Base-by-base conservation (phyloP, 2,797 vertebrate genomes). In the Choloepus didactylus region DNA sequence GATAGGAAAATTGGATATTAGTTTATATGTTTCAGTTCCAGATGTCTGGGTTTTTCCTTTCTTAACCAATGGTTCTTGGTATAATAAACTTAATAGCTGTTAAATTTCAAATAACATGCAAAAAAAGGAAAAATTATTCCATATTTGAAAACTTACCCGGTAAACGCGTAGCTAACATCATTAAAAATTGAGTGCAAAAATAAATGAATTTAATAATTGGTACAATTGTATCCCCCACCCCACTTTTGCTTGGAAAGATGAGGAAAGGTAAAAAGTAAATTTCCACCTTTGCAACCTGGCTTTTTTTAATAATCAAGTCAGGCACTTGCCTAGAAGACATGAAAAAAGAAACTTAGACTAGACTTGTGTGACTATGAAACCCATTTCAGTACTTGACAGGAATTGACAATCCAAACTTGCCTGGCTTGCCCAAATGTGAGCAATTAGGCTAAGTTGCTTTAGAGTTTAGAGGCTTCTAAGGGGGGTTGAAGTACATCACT, bases 281-380 rank as follows among this genome's bases (percentile, higher is more conserved):
- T 66, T 75, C 84, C 94, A 76, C 38, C 81, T 97, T 79, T 94
- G 46, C 54, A 73, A 75, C 23, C 64, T 23, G 66, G 11, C 64
- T 75, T 86, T 8, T 90, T 91, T 83, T 92, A 76, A 81, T 66
- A 72, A 91, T 91, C 59, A 70, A 38, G 15, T 77, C 62, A 86
- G 66, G 46, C 70, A 94, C 56, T 80, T 95, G 64, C 76, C 83
- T 95, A 62, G 89, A 92, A 96, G 75, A 84, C 25, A 29, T 73
- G 67, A 87, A 95, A 56, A 94, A 93, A 96, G 82, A 96, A 35
- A 66, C 95, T 96, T 84, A 93, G 56, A 56, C 56, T 54, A 93
- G 89, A 82, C 80, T 92, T 88, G n/a, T 18, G 56, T 82, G 84
- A 73, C 49, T 88, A 15, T 27, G 87, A 88, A 51, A 54, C 73